Base-by-base conservation (phyloP, 2,797 vertebrate genomes). In the Pseudochirops cupreus region DNA sequence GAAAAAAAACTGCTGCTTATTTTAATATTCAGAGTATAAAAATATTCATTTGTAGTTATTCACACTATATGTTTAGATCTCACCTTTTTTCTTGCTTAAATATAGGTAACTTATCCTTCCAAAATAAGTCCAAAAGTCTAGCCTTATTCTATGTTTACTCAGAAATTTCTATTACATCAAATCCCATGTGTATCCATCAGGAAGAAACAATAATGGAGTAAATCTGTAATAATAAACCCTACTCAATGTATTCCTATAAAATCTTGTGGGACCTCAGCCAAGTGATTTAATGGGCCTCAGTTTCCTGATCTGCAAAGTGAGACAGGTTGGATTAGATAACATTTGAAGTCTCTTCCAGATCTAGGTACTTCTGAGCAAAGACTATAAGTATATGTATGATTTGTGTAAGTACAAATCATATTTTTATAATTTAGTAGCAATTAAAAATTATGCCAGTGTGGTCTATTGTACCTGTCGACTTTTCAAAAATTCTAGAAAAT, bases 21-120 rank as follows among this genome's bases (percentile, higher is more conserved):
- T 94, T 96, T 95, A 98, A 96, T 94, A 96, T 59, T 28, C 93
- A 59, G 95, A 97, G 97, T 93, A 97, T 96, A 96, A 97, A 97
- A 95, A 93, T 96, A 97, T 96, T 97, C 96, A 92, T 95, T 96
- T 97, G 95, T n/a, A 93, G 97, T 94, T 95, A 93, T 57, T 95
- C 95, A 50, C 93, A 95, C 96, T 96, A 96, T 96, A 96, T 46
- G 92, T 95, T 97, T 94, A 93, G 95, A 96, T 57, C 94, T 96
- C 95, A 92, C 96, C 94, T 95, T 97, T 97, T 92, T 95, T 54
- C 18, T 16, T 50, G 52, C 28, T 46, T 93, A 96, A 97, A 97
- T 97, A 57, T 96, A 97, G 93, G 91, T 95, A 94, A 96, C 94
- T 52, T 82, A 96, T 91, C n/a, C 96, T 97, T 97, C 94, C 92